These are phyloP conservation scores for Papilio gigon DNA, from an alignment of 2,888 invertebrate genomes.

Conservation along the genomic window DNA sequence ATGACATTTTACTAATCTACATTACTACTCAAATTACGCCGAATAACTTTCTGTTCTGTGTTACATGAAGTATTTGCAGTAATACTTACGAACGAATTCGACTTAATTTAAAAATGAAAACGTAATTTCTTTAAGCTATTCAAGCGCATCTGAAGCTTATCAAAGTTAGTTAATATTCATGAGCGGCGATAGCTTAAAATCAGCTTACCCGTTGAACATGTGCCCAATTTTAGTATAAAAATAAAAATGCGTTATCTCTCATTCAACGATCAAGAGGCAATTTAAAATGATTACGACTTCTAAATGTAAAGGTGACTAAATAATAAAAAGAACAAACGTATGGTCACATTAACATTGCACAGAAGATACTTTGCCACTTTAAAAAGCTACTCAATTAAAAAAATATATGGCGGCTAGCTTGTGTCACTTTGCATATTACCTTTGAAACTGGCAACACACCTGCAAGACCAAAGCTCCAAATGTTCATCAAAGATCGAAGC, in stretches of 20 bases:
- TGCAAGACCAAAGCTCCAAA: not conserved
- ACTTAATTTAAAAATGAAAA: not conserved
- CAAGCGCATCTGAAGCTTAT: not conserved
- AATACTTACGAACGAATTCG: not conserved
- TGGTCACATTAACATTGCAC: not conserved
- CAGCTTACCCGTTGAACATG: not conserved
- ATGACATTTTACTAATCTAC: too few species aligned
- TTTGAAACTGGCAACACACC: not conserved
- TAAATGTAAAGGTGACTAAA: not conserved
- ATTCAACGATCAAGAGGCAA: not conserved
- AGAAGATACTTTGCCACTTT: not conserved
- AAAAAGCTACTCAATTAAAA: not conserved
- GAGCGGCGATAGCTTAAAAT: not conserved
- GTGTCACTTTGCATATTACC: not conserved
- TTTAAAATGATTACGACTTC: not conserved
- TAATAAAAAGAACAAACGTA: not conserved
- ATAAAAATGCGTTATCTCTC: not conserved
- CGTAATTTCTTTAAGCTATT: not conserved
- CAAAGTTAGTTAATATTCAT: slow-evolving; percentile 2
- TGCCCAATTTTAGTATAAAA: not conserved
- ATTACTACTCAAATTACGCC: too few species aligned
- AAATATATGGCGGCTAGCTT: not conserved
- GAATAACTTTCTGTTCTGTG: too few species aligned
- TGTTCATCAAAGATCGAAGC: not conserved
- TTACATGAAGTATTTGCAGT: not conserved